Evolutionary conservation across 1,140 invertebrate genomes (phyloP), one percentile per base, ranked within the genome.

Genomic region (Mylabris phalerata): DNA sequence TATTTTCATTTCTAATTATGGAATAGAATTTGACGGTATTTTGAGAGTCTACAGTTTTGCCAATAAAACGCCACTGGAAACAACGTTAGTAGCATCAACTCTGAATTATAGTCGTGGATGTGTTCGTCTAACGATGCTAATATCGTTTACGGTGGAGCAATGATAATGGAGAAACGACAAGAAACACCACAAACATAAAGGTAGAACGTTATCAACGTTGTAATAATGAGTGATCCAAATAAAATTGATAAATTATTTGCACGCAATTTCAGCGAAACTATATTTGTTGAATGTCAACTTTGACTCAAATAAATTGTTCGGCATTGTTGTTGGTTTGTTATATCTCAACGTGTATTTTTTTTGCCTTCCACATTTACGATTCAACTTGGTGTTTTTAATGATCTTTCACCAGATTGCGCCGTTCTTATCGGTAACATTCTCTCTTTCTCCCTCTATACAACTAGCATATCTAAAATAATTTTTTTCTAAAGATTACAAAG

Each of bases 1-100:
- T 32, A 32, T 4, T 32, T 32, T 7, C 7, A 4, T 32, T 32
- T 5, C 4, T 32, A 32, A 32, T 32, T 32, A 7, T 32, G 32
- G 4, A 5, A 32, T 32, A 7, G 4, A 7, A 27, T 51, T 62
- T 65, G 63, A 67, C 65, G 56, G 62, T 61, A 56, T 65, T 67
- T 62, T 67, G 57, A 66, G 58, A 61, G 63, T 63, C 63, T 62
- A 61, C 60, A 50, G 55, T 55, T 32, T 32, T 65, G 60, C 60
- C 57, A 67, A 64, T 64, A 67, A 62, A 61, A 55, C 56, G 48
- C 45, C 59, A 45, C 48, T 50, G 51, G 59, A 60, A 48, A 60
- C 32, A 56, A 40, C 43, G 27, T 32, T 46, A 49, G 55, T 49
- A 55, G 48, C 41, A 55, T 32, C 32, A 50, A 65, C 44, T 65